Evolutionary conservation across 2,113 vertebrate species (phyloP), one percentile per base, ranked within the genome.

Genomic region (Rhynchomys soricoides): DNA sequence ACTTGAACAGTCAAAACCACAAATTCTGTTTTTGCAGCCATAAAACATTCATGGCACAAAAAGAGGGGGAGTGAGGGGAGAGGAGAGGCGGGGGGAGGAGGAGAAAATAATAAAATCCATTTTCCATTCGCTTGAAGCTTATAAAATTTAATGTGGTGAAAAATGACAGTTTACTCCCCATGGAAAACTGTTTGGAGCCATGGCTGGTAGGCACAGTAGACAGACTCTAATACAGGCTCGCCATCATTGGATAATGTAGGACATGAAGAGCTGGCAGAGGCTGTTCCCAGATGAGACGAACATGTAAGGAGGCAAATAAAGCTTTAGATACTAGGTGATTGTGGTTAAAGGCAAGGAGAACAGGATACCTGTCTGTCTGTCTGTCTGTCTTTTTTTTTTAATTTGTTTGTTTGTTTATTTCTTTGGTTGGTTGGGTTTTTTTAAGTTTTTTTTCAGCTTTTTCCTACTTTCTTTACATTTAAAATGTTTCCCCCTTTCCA

Each of bases 101-200:
- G 96, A 99, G 97, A 97, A 93, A 98, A 98, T 96, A 98, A 98
- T 97, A 98, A 98, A 99, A 98, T 97, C 97, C 97, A 98, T 98
- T 99, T 99, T 99, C 99, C 99, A 99, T 99, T 99, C 0, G 97
- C 98, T 98, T 98, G 98, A 99, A 99, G 99, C 98, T 99, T 99
- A 98, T 99, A 99, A 99, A 99, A 99, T 99, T 99, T 99, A 99
- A 99, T 98, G 98, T 99, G 98, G 97, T 98, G 98, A 98, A 99
- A 98, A 99, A 99, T 98, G 98, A 98, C 97, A 98, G 98, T 99
- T 99, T 97, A 98, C 97, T 99, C 99, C 99, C 99, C 89, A 71
- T 98, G 99, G 99, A 98, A 98, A 99, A 98, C 98, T 98, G 96
- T 95, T 97, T 86, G 1, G 94, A 98, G 97, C 90, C 6, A 7